These are phyloP conservation scores for Enteromius thamalakanensis DNA, from an alignment of 2,797 vertebrate genomes.

Conservation along the genomic window DNA sequence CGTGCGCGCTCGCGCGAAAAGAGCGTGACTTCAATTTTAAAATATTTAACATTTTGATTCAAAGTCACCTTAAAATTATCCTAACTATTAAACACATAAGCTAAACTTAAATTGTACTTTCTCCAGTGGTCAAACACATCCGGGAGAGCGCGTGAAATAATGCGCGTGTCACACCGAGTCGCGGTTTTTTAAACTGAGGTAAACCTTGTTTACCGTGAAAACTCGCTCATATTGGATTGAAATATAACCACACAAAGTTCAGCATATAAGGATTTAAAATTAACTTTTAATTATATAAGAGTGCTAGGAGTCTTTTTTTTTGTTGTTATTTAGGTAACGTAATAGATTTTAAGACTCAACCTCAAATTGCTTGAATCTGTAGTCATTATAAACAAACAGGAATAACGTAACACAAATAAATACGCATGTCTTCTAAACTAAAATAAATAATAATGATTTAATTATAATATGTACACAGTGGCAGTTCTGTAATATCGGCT, in stretches of 20 bases:
- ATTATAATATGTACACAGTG: slow-evolving; percentile 8
- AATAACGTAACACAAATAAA: background rate
- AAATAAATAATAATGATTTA: background rate
- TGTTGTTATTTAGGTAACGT: background rate
- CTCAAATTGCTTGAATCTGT: background rate
- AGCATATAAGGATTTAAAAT: background rate
- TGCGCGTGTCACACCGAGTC: slow-evolving; percentile 4
- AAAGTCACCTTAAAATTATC: background rate
- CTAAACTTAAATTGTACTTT: background rate
- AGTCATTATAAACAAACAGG: background rate
- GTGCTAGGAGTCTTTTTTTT: background rate
- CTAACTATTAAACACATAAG: background rate
- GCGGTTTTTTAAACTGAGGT: slow-evolving; percentile 44
- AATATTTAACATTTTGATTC: background rate
- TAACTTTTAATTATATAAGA: too few relatives aligned
- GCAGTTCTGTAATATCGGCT: background rate
- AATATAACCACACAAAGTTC: background rate
- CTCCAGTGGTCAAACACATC: background rate
- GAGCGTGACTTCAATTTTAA: slow-evolving; percentile 8
- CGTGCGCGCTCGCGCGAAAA: background rate
- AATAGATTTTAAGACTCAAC: background rate
- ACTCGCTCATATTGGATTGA: background rate
- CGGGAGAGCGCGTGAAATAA: slow-evolving; percentile 9
- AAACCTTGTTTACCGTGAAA: slow-evolving; percentile 9
- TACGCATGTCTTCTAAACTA: background rate